Evolutionary conservation across 35 echinoderm and acorn worm genomes (phyloP).

Genomic region (Apostichopus japonicus): DNA sequence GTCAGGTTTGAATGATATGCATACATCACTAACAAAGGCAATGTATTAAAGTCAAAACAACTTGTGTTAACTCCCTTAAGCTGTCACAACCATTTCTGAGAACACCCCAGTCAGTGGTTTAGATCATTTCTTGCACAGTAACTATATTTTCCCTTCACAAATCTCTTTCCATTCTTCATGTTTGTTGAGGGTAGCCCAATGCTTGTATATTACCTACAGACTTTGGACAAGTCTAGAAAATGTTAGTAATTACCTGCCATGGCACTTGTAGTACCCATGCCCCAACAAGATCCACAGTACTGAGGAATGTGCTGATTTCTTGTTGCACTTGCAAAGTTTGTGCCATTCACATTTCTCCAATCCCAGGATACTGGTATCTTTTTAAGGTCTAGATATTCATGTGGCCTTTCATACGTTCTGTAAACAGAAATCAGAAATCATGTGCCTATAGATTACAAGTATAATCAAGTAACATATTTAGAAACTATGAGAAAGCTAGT

Average conservation of each 20-base stretch:
- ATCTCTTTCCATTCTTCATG: too few relatives aligned
- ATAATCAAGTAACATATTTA: neutral
- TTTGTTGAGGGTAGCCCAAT: too few relatives aligned
- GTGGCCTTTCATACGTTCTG: conserved; percentile 76
- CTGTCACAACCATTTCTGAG: too few relatives aligned
- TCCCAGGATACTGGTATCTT: conserved; percentile 70
- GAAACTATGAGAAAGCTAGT: neutral
- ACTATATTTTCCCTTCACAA: too few relatives aligned
- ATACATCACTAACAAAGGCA: too few relatives aligned
- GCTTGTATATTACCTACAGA: too few relatives aligned
- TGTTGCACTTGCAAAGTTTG: conserved; percentile 87
- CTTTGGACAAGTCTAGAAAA: neutral
- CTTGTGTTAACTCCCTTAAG: too few relatives aligned
- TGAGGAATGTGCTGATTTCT: conserved; percentile 97
- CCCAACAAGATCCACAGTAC: conserved; percentile 97
- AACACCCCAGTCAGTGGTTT: too few relatives aligned
- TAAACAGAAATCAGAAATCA: neutral
- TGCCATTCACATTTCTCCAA: conserved; percentile 88
- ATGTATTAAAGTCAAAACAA: too few relatives aligned
- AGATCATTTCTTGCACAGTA: too few relatives aligned
- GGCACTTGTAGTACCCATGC: conserved; percentile 88
- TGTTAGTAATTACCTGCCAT: conserved; percentile 76
- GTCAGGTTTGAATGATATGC: too few relatives aligned
- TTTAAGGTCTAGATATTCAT: conserved; percentile 73
- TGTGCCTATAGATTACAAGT: neutral